Evolutionary conservation across 2,797 vertebrate species (phyloP).

Genomic region (Etheostoma perlongum): DNA sequence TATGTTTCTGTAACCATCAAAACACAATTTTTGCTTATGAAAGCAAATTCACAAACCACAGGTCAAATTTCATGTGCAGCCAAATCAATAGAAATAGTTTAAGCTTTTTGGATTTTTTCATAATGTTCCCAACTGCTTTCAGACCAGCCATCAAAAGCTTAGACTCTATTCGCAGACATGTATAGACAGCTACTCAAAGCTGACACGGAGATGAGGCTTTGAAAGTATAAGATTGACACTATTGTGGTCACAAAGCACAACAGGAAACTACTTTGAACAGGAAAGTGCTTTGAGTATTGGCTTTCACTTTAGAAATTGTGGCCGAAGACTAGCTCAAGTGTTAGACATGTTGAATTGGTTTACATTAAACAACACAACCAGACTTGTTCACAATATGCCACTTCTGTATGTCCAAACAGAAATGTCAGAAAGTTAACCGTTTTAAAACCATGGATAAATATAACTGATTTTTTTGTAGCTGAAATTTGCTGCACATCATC

Average conservation of each 20-base stretch:
- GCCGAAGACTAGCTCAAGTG: slow-evolving; percentile 67
- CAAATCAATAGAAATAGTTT: slow-evolving; percentile 62
- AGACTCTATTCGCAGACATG: slow-evolving; percentile 70
- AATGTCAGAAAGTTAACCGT: slow-evolving; percentile 51
- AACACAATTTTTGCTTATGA: slow-evolving; percentile 31
- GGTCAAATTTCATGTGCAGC: slow-evolving; percentile 55
- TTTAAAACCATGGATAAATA: slow-evolving; percentile 48
- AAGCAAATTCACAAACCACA: slow-evolving; percentile 54
- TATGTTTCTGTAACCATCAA: slow-evolving; percentile 33
- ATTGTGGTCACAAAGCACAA: slow-evolving; percentile 85
- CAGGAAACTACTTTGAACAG: slow-evolving; percentile 86
- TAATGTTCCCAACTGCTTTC: slow-evolving; percentile 75
- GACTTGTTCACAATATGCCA: slow-evolving; percentile 33
- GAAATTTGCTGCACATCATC: slow-evolving; percentile 25
- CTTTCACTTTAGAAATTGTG: slow-evolving; percentile 80
- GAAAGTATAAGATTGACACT: slow-evolving; percentile 85
- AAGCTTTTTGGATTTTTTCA: slow-evolving; percentile 56
- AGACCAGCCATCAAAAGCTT: slow-evolving; percentile 76
- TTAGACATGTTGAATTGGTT: slow-evolving; percentile 70
- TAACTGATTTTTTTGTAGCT: background rate
- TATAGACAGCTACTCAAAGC: slow-evolving; percentile 81
- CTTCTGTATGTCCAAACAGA: slow-evolving; percentile 58
- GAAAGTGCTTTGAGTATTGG: slow-evolving; percentile 81
- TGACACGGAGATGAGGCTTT: slow-evolving; percentile 80
- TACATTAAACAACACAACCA: slow-evolving; percentile 65